A percentile compares a stretch with the other conserved stretches of the same genome.
Evolutionary conservation across 2,888 invertebrate genomes (phyloP).

Genomic region (Schizaphis graminum): DNA sequence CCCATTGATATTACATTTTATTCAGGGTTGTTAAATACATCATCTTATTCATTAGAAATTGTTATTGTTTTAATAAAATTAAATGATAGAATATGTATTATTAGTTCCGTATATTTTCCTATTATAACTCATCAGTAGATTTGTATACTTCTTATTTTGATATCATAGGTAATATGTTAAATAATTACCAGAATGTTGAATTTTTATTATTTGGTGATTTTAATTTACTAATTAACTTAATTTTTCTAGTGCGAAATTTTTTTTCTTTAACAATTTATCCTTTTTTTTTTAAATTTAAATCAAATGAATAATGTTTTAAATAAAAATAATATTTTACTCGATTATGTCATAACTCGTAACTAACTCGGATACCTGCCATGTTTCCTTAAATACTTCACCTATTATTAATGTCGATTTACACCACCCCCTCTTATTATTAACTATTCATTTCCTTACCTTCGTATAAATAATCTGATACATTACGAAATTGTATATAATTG

Average conservation of each 20-base stretch:
- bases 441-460: neutral
- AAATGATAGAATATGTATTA: neutral
- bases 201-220: no score
- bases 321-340: conserved; percentile 31
- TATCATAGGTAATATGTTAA: neutral
- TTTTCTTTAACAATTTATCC: neutral
- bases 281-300: neutral
- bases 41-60: neutral
- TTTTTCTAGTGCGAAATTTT: neutral
- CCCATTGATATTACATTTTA: neutral
- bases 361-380: neutral
- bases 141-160: conserved; percentile 9
- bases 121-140: neutral
- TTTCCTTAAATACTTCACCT: neutral
- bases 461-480: neutral
- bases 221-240: no score
- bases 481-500: neutral
- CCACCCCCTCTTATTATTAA: conserved; percentile 16
- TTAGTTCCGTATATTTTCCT: neutral
- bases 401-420: conserved; percentile 10
- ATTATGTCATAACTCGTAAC: conserved; percentile 34
- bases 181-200: neutral
- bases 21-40: conserved; percentile 10
- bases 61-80: conserved; percentile 12
- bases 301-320: conserved; percentile 38